Conservation (phyloP, 2,113 vertebrate genomes). For the Bagarius yarrelli region DNA sequence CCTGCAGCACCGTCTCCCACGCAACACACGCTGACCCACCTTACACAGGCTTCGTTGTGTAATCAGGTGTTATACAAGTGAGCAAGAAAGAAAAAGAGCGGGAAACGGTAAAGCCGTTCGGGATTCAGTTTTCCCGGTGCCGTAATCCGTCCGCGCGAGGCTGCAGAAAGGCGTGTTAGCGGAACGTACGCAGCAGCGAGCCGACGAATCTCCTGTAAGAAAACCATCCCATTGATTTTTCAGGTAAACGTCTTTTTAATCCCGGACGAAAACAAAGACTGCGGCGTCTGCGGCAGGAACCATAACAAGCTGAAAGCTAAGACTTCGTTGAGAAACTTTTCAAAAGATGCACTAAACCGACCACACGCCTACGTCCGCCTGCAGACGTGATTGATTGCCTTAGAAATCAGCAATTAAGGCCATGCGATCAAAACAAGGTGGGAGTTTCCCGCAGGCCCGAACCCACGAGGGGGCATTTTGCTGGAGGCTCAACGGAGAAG, state of each 20-base stretch:
- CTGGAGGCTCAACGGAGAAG: slow-evolving; percentile 78
- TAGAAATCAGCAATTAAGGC: slow-evolving; percentile 76
- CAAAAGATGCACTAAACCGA: slow-evolving; percentile 41
- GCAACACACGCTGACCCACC: slow-evolving; percentile 26
- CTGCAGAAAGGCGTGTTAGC: slow-evolving; percentile 59
- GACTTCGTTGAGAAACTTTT: slow-evolving; percentile 21
- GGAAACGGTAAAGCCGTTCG: slow-evolving; percentile 49
- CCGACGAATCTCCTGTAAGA: slow-evolving; percentile 58
- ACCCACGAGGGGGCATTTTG: slow-evolving; percentile 73
- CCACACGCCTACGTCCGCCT: slow-evolving; percentile 63
- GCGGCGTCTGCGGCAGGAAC: background rate
- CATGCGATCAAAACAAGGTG: slow-evolving; percentile 67
- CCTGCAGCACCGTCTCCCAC: slow-evolving; percentile 16
- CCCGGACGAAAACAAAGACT: slow-evolving; percentile 1
- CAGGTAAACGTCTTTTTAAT: slow-evolving; percentile 2
- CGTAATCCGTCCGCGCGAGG: slow-evolving; percentile 50
- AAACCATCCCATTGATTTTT: too few relatives aligned
- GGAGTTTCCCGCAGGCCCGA: slow-evolving; percentile 59
- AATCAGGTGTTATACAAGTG: slow-evolving; percentile 41
- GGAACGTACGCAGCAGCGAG: slow-evolving; percentile 57
- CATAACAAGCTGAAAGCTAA: slow-evolving; percentile 13
- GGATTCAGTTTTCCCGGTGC: slow-evolving; percentile 61
- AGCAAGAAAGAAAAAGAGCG: background rate
- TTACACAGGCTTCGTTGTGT: slow-evolving; percentile 33
- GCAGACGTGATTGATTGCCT: slow-evolving; percentile 70